Conservation (phyloP, 2,888 invertebrate species). For the Cryptosula pallasiana region DNA sequence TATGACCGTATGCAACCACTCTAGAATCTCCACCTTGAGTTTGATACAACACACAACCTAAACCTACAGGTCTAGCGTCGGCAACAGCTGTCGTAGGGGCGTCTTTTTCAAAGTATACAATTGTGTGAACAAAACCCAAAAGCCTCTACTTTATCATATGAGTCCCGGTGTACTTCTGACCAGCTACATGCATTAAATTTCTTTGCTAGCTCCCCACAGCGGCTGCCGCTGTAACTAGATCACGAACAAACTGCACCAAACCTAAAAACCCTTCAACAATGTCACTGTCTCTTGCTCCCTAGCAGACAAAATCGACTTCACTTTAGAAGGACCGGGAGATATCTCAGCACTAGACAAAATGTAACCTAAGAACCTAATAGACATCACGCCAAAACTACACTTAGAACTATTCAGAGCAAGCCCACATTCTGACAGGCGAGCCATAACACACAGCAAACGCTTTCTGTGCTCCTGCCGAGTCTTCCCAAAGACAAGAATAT, state of each 20-base stretch:
- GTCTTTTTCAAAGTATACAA: background rate
- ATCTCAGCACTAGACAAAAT: conserved; percentile 6
- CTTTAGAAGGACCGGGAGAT: background rate
- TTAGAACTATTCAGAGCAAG: background rate
- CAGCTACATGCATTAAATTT: too few relatives aligned
- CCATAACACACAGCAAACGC: background rate
- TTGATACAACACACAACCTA: background rate
- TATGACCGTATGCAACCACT: background rate
- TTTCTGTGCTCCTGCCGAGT: background rate
- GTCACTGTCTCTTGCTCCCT: background rate
- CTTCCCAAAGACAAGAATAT: conserved; percentile 1
- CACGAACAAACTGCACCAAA: conserved; percentile 14
- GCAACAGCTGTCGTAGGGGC: background rate
- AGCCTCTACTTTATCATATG: too few relatives aligned
- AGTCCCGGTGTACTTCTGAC: too few relatives aligned
- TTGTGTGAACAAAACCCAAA: background rate
- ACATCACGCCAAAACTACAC: background rate
- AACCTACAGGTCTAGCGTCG: background rate
- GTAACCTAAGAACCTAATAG: conserved; percentile 10
- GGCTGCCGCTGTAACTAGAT: conserved; percentile 2
- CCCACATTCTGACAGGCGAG: background rate
- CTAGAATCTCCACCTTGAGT: background rate
- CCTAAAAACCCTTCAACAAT: background rate
- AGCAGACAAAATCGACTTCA: background rate
- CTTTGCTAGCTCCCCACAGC: too few relatives aligned